Evolutionary conservation across 1,140 invertebrate genomes (phyloP).

Genomic region (Sycobia sp.): DNA sequence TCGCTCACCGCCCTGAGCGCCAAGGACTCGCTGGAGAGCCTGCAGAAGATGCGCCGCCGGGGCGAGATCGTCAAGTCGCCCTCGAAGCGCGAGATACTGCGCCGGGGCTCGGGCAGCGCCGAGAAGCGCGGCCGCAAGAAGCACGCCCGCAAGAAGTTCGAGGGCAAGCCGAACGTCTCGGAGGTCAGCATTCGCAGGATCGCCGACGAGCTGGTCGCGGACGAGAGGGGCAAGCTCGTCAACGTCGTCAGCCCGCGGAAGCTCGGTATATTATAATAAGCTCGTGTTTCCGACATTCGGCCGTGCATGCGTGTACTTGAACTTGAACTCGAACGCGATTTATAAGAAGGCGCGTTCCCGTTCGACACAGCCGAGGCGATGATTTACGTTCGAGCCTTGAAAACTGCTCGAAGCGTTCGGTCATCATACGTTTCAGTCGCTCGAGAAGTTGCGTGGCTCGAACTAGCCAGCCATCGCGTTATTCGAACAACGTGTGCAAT

Average conservation of each 20-base stretch:
- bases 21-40: conserved; percentile 12
- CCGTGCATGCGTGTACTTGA: no score
- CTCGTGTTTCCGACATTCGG: background rate
- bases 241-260: conserved; percentile 3
- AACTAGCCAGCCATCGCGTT: no score
- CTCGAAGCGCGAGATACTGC: no score
- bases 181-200: conserved; percentile 14
- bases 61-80: background rate
- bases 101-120: background rate
- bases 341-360: background rate
- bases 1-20: conserved; percentile 16
- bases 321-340: background rate
- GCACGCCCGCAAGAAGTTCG: conserved; percentile 6
- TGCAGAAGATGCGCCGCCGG: conserved; percentile 13
- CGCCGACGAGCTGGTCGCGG: background rate
- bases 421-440: no score
- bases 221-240: conserved; percentile 6
- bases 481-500: no score
- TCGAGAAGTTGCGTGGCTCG: background rate
- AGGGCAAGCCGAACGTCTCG: conserved; percentile 18
- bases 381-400: no score
- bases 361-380: background rate
- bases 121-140: conserved; percentile 13
- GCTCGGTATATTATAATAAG: no score
- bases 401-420: no score